Base-by-base conservation (phyloP, 2,888 invertebrate genomes). In the Mimumesa dahlbomi region DNA sequence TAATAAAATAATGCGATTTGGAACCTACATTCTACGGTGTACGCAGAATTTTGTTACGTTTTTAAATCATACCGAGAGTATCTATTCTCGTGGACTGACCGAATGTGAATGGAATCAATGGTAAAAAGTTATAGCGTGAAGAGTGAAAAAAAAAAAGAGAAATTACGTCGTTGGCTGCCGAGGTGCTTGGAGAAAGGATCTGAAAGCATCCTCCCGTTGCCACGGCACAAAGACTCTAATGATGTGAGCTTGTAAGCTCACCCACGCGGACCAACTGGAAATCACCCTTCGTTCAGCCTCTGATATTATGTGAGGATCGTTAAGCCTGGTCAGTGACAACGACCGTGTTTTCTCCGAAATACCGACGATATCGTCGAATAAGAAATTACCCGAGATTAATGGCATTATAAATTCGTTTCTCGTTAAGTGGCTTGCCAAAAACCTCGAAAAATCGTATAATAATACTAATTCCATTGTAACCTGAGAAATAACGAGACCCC, bases 201-300 rank as follows among this genome's bases (percentile, higher is more conserved):
- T 58, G 68, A 65, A 79, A 79, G 62, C 67, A 58, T 43, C 53
- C 46, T 59, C 65, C 36, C 56, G 62, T 45, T n/a, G 22, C 43
- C 46, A n/a, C 25, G 9, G 46, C 36, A 70, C 76, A 77, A 67
- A 72, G 75, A 52, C 48, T 68, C 63, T 75, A 77, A 73, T 77
- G 68, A 75, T 46, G 73, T 50, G 63, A 65, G 73, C 65, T 69
- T 22, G 62, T 62, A 56, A 75, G 61, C 61, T 67, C 61, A 48
- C 56, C 62, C 75, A 65, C 69, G 69, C 65, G 54, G 75, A 58
- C 68, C 78, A 63, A 66, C 77, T 71, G 75, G 77, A 78, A 80
- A 80, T 80, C 78, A 74, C 59, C 65, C 70, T 66, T 46, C 57
- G 59, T 63, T 58, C 43, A 43, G 25, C 38, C 22, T 31, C 31